A percentile compares a stretch with the other conserved stretches of the same genome.
Evolutionary conservation across 1,140 invertebrate species (phyloP).

Genomic region (Protaetia brevitarsis): DNA sequence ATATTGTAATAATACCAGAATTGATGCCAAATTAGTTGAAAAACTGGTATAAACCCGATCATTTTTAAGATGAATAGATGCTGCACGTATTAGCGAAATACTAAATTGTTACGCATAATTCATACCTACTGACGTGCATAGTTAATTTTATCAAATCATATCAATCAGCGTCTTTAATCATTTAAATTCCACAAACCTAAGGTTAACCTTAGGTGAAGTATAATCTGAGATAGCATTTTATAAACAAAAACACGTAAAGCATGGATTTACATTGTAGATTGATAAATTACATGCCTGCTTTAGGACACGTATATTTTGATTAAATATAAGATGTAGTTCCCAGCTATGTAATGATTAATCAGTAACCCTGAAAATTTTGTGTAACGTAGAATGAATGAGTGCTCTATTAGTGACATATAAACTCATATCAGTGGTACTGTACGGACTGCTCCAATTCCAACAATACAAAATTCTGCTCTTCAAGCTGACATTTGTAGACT

Average conservation of each 20-base stretch:
- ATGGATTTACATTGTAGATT: not conserved
- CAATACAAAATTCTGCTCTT: too few relatives aligned
- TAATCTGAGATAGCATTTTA: not conserved
- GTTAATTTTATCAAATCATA: not conserved
- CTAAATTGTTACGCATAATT: not conserved
- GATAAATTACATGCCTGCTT: too few relatives aligned
- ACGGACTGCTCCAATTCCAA: too few relatives aligned
- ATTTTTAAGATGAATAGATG: not conserved
- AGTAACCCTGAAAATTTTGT: too few relatives aligned
- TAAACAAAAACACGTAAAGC: not conserved
- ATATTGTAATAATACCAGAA: not conserved
- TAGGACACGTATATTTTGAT: too few relatives aligned
- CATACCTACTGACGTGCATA: not conserved
- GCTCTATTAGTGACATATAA: too few relatives aligned
- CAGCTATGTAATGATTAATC: too few relatives aligned
- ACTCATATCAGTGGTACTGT: too few relatives aligned
- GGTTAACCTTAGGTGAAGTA: not conserved
- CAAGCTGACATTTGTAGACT: too few relatives aligned
- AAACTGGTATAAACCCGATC: not conserved
- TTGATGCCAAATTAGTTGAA: not conserved
- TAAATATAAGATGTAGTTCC: too few relatives aligned
- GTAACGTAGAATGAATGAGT: too few relatives aligned
- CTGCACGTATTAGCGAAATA: not conserved
- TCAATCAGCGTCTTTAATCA: not conserved
- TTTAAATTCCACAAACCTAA: not conserved